Conservation (phyloP, 2,113 vertebrate species). For the Ptychochromis oligacanthus region DNA sequence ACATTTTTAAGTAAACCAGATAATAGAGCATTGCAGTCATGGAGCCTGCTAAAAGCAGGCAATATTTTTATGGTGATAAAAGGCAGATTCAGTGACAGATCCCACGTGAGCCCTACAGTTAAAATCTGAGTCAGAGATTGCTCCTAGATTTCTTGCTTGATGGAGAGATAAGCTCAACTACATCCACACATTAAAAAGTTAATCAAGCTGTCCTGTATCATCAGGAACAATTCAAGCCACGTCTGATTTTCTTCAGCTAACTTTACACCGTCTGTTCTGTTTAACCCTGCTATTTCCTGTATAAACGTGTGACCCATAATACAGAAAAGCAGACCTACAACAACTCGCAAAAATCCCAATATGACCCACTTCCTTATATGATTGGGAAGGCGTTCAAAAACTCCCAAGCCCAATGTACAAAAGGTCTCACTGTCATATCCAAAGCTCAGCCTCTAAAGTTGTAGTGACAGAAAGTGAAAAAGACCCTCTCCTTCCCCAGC, state of each 20-base stretch:
- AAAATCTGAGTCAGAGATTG: background rate
- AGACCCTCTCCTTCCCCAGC: fast-evolving
- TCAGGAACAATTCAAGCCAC: background rate
- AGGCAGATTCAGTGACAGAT: fast-evolving
- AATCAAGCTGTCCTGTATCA: fast-evolving
- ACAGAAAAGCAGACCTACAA: background rate
- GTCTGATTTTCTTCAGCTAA: background rate
- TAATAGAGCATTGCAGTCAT: background rate
- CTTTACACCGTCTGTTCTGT: background rate
- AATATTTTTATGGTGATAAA: fast-evolving
- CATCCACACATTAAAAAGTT: background rate
- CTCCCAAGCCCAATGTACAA: background rate
- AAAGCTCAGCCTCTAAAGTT: too few relatives aligned
- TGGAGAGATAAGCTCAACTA: background rate
- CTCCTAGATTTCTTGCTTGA: background rate
- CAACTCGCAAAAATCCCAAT: background rate
- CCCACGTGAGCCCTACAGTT: background rate
- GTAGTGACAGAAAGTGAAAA: background rate
- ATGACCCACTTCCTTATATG: background rate
- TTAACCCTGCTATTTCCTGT: background rate
- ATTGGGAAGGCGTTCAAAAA: background rate
- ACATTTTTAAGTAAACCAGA: background rate
- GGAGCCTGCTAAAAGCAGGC: background rate
- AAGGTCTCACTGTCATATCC: background rate
- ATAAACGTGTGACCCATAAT: background rate